phyloP scores from a whole-genome alignment of 2,797 vertebrate genomes.

The Tiaroga cobitis region DNA sequence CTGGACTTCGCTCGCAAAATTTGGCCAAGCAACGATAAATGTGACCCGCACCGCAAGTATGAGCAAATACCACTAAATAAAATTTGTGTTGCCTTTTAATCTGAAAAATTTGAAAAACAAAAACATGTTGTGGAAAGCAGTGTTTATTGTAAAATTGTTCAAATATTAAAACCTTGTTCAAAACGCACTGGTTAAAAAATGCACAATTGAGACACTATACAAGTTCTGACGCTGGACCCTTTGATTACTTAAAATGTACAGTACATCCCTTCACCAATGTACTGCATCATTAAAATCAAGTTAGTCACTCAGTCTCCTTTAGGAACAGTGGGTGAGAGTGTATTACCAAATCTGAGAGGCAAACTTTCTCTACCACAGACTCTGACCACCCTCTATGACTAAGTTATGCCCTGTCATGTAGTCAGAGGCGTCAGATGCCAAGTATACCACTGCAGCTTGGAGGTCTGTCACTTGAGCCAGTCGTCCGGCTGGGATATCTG shows the following conservation, averaged over 20 bases:
- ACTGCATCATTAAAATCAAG: not conserved
- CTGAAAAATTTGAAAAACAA: not conserved
- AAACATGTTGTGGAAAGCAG: not conserved
- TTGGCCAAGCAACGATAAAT: not conserved
- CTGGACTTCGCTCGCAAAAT: not conserved
- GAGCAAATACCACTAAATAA: not conserved
- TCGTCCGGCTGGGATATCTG: slow-evolving; percentile 84
- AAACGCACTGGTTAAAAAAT: not conserved
- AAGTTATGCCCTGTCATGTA: slow-evolving; percentile 92
- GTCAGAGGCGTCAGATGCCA: slow-evolving; percentile 87
- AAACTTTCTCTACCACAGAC: slow-evolving; percentile 79
- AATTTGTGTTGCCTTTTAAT: not conserved
- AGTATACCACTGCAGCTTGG: slow-evolving; percentile 86
- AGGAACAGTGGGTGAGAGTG: slow-evolving; percentile 25
- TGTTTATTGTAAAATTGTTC: slow-evolving; percentile 24
- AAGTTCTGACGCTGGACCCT: not conserved
- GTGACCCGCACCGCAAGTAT: not conserved
- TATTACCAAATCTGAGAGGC: slow-evolving; percentile 25
- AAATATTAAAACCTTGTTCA: not conserved
- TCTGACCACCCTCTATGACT: slow-evolving; percentile 90
- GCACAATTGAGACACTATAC: not conserved
- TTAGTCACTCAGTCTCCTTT: not conserved
- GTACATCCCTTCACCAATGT: slow-evolving; percentile 1
- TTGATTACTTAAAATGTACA: slow-evolving; percentile 17
- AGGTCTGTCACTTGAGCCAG: slow-evolving; percentile 88